A percentile compares a stretch with the other conserved stretches of the same genome.
Conservation (phyloP, 1,140 invertebrate genomes). For the Ericerus pela region DNA sequence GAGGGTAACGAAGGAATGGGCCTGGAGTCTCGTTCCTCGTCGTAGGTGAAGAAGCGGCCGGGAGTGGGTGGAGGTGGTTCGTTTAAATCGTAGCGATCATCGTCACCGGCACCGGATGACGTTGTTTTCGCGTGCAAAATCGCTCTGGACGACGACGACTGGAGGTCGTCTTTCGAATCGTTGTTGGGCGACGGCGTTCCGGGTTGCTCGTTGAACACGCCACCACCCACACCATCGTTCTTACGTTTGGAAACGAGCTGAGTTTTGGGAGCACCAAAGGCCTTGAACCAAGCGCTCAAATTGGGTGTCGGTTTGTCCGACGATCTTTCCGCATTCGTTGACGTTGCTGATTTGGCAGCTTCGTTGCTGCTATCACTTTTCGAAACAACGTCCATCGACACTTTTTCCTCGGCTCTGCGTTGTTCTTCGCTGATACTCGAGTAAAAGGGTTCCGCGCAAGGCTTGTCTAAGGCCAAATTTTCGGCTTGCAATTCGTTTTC, state of each 20-base stretch:
- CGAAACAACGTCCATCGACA: conserved; percentile 20
- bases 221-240: conserved; percentile 18
- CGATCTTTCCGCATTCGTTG: conserved; percentile 26
- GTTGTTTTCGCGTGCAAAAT: background rate
- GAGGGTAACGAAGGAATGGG: conserved; percentile 28
- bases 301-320: conserved; percentile 61
- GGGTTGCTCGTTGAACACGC: conserved; percentile 12
- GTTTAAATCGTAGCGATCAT: conserved; percentile 16
- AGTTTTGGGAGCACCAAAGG: conserved; percentile 63
- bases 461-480: background rate
- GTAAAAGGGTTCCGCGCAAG: conserved; percentile 8
- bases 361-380: conserved; percentile 16
- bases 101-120: conserved; percentile 14
- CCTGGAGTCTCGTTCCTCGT: conserved; percentile 29
- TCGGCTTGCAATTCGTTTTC: conserved; percentile 6
- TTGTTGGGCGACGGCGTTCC: conserved; percentile 8
- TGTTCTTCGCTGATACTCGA: conserved; percentile 16
- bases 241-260: conserved; percentile 27
- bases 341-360: conserved; percentile 21
- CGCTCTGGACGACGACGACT: background rate
- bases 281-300: conserved; percentile 78
- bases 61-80: conserved; percentile 16
- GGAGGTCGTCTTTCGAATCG: conserved; percentile 15
- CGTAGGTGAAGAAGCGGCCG: conserved; percentile 14
- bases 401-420: conserved; percentile 20